phyloP scores from a whole-genome alignment of 2,888 invertebrate genomes.

The Temnothorax rugatulus region DNA sequence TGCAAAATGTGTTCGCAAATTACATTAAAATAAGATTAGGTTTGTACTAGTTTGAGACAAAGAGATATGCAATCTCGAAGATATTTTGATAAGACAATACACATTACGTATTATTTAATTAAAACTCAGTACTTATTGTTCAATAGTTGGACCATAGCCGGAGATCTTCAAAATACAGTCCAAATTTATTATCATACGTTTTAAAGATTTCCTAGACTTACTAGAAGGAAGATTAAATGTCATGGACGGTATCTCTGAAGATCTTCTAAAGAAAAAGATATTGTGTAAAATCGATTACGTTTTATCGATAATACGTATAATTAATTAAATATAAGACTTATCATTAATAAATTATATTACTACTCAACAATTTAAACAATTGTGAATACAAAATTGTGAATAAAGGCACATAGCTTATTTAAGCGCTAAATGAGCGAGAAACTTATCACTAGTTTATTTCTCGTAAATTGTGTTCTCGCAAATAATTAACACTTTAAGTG shows the following conservation, averaged over 20 bases:
- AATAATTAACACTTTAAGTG: not conserved
- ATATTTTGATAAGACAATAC: constrained; percentile 5
- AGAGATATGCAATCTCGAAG: constrained; percentile 28
- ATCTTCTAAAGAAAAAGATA: constrained; percentile 21
- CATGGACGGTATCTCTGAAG: not conserved
- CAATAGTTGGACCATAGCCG: not conserved
- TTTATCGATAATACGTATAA: constrained; percentile 17
- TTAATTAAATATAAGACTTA: constrained; percentile 34
- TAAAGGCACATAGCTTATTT: not conserved
- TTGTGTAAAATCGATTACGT: not conserved
- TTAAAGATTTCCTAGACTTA: not conserved
- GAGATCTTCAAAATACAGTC: not conserved
- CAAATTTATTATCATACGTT: not conserved
- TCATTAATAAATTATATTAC: constrained; percentile 12
- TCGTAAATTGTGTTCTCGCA: not conserved
- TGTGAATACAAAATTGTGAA: not conserved
- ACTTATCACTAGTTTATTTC: not conserved
- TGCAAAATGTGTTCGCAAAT: constrained; percentile 2
- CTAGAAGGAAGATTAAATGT: not conserved
- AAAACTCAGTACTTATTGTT: not conserved
- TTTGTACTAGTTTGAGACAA: not conserved
- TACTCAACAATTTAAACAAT: not conserved
- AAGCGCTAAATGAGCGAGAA: not conserved
- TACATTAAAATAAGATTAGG: not conserved
- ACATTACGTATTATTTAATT: constrained; percentile 14